These are phyloP conservation scores for Sarcophaga subvicina DNA, from an alignment of 2,888 invertebrate genomes.

Conservation along the genomic window DNA sequence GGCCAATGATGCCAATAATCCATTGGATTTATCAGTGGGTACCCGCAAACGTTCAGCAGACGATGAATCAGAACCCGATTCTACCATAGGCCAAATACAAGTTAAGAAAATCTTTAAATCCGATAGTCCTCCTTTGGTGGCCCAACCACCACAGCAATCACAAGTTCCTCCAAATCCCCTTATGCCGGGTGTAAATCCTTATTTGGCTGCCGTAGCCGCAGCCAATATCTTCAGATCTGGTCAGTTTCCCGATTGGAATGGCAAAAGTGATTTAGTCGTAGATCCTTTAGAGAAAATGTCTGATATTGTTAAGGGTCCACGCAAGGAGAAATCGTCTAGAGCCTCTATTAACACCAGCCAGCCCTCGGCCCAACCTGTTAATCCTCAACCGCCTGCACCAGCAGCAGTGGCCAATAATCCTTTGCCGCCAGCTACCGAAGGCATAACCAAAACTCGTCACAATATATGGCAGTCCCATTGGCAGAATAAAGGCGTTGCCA, in stretches of 20 bases:
- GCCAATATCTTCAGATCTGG: constrained; percentile 90
- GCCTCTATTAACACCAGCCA: constrained; percentile 57
- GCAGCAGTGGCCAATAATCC: constrained; percentile 75
- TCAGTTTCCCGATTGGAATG: constrained; percentile 87
- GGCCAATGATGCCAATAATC: constrained; percentile 83
- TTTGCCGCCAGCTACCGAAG: constrained; percentile 71
- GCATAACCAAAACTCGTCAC: constrained; percentile 85
- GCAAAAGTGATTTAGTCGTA: constrained; percentile 89
- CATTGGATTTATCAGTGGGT: constrained; percentile 91
- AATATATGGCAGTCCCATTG: constrained; percentile 99
- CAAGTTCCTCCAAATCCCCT: constrained; percentile 88
- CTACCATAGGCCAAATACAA: constrained; percentile 81
- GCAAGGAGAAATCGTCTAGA: constrained; percentile 83
- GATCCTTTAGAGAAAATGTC: constrained; percentile 96
- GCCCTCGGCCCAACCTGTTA: constrained; percentile 78
- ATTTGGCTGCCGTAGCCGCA: constrained; percentile 91
- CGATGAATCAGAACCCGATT: constrained; percentile 80
- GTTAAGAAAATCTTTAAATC: constrained; percentile 79
- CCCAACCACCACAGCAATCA: constrained; percentile 84
- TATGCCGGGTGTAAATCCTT: constrained; percentile 90
- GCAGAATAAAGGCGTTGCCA: constrained; percentile 97
- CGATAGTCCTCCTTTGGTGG: constrained; percentile 84
- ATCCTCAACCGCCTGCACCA: constrained; percentile 75
- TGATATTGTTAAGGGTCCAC: constrained; percentile 89
- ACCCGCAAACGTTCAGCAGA: constrained; percentile 87